phyloP scores from a whole-genome alignment of 2,888 invertebrate species.

The Boloria euphrosyne region DNA sequence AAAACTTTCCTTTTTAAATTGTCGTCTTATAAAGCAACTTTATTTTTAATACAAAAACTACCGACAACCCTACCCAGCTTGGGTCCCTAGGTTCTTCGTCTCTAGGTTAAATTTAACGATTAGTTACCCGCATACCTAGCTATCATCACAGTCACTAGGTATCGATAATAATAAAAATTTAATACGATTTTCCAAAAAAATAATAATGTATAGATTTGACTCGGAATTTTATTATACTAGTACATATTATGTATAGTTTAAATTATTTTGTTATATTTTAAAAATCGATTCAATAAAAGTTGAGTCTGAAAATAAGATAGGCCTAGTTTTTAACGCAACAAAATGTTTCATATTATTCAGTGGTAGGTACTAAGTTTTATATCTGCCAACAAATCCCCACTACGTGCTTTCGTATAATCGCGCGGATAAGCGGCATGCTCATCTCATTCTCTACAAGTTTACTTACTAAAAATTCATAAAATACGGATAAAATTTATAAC shows the following conservation, averaged over 20 bases:
- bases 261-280: background rate
- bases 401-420: constrained; percentile 77
- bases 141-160: no score
- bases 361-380: constrained; percentile 52
- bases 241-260: background rate
- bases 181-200: background rate
- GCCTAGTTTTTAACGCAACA: constrained; percentile 29
- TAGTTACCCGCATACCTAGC: no score
- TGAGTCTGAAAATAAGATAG: background rate
- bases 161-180: no score
- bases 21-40: background rate
- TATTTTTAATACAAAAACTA: background rate
- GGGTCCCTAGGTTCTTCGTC: no score
- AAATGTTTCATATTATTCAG: constrained; percentile 23
- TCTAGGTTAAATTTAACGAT: no score
- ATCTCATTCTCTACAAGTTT: constrained; percentile 62
- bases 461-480: constrained; percentile 41
- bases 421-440: constrained; percentile 71
- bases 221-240: no score
- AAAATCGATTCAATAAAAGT: background rate
- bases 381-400: constrained; percentile 67
- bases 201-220: no score
- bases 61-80: no score
- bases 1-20: constrained; percentile 22
- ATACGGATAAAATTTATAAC: constrained; percentile 23